A percentile compares a stretch with the other conserved stretches of the same genome.
Evolutionary conservation across 2,113 vertebrate genomes (phyloP).

Genomic region (Patagioenas fasciata): DNA sequence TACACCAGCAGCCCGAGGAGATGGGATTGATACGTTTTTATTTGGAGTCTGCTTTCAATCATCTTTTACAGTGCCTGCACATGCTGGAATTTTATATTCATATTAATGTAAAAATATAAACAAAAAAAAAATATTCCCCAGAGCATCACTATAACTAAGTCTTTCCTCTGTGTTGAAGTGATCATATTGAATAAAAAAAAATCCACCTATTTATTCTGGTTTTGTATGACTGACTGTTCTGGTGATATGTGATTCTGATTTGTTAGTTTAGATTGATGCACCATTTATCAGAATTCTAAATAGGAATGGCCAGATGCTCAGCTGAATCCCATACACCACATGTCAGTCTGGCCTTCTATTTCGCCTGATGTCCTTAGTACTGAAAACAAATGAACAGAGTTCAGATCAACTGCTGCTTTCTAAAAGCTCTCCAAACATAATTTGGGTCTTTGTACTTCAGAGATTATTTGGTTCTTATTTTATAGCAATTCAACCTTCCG

Average conservation of each 20-base stretch:
- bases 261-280: background rate
- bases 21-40: background rate
- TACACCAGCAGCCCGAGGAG: background rate
- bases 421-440: background rate
- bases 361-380: background rate
- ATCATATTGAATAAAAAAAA: background rate
- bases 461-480: background rate
- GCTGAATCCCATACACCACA: background rate
- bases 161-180: background rate
- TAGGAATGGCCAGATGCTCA: background rate
- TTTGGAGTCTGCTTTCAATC: background rate
- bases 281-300: background rate
- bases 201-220: background rate
- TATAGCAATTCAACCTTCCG: background rate
- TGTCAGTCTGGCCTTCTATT: background rate
- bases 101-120: background rate
- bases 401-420: background rate
- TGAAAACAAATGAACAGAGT: background rate
- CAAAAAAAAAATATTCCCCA: background rate
- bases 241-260: background rate
- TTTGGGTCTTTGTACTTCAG: background rate
- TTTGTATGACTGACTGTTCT: background rate
- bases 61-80: background rate
- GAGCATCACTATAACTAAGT: background rate
- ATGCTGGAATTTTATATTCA: background rate